Conservation (phyloP, 2,888 invertebrate species). For the Drosophila parthenogenetica region DNA sequence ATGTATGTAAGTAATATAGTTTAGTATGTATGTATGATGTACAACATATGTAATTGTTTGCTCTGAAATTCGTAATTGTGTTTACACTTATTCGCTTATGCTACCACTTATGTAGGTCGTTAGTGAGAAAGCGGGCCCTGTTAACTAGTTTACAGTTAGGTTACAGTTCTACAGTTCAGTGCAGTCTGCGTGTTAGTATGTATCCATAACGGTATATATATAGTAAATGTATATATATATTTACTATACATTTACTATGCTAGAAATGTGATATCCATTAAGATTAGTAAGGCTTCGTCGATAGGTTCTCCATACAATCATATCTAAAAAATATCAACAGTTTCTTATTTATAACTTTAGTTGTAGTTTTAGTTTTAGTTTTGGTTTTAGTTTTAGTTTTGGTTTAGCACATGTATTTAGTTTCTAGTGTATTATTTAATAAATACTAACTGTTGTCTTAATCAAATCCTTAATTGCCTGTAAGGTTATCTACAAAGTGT, state of each 20-base stretch:
- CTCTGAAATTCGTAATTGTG: slow-evolving; percentile 31
- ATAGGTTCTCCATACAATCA: slow-evolving; percentile 46
- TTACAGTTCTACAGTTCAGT: slow-evolving; percentile 35
- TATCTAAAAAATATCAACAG: slow-evolving; percentile 50
- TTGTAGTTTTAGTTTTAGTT: background rate
- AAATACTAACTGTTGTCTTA: slow-evolving; percentile 4
- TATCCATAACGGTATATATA: slow-evolving; percentile 16
- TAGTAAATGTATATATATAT: slow-evolving; percentile 25
- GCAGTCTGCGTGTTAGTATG: slow-evolving; percentile 42
- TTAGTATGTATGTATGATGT: background rate
- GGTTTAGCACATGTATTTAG: slow-evolving; percentile 3
- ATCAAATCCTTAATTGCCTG: slow-evolving; percentile 13
- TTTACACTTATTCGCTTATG: slow-evolving; percentile 23
- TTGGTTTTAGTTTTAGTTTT: slow-evolving; percentile 5
- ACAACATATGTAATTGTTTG: slow-evolving; percentile 20
- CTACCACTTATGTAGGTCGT: slow-evolving; percentile 1
- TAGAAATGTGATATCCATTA: slow-evolving; percentile 45
- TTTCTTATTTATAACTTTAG: slow-evolving; percentile 15
- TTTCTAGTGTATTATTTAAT: slow-evolving; percentile 10
- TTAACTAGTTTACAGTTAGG: slow-evolving; percentile 36
- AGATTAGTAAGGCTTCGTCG: slow-evolving; percentile 62
- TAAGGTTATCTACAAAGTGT: slow-evolving; percentile 3
- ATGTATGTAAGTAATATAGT: slow-evolving; percentile 3
- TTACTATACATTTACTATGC: slow-evolving; percentile 38
- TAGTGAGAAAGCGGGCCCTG: slow-evolving; percentile 32